A percentile compares a stretch with the other conserved stretches of the same genome.
These are phyloP conservation scores for Drosophila gaucha DNA, from an alignment of 2,888 invertebrate species.

Conservation along the genomic window DNA sequence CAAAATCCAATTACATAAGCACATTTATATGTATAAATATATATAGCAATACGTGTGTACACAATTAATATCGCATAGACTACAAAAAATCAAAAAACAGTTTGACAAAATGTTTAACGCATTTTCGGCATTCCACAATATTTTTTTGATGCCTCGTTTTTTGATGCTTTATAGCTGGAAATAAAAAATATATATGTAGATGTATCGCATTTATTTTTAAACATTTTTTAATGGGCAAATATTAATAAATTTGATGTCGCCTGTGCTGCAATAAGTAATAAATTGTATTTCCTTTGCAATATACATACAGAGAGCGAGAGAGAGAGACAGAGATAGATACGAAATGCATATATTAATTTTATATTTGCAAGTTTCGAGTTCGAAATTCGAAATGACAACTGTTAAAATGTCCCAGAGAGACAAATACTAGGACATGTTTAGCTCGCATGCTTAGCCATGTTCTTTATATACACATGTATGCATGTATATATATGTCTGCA, in stretches of 20 bases:
- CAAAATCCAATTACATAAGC: conserved; percentile 58
- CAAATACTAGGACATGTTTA: conserved; percentile 26
- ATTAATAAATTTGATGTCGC: conserved; percentile 74
- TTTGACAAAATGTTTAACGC: conserved; percentile 61
- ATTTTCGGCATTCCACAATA: conserved; percentile 61
- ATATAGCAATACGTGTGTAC: conserved; percentile 19
- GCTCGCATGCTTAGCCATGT: conserved; percentile 27
- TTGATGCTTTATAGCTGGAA: conserved; percentile 49
- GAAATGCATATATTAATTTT: conserved; percentile 38
- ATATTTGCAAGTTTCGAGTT: conserved; percentile 71
- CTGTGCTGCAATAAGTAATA: conserved; percentile 70
- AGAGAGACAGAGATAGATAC: conserved; percentile 1
- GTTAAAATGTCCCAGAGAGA: conserved; percentile 55
- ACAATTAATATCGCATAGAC: conserved; percentile 39
- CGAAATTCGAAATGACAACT: conserved; percentile 75
- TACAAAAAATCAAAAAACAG: conserved; percentile 14
- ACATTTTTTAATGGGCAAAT: conserved; percentile 65
- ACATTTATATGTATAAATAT: conserved; percentile 11
- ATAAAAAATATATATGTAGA: conserved; percentile 38
- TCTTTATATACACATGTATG: conserved; percentile 17
- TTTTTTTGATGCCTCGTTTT: conserved; percentile 29
- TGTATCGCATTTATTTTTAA: conserved; percentile 63
- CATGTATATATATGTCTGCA: not conserved
- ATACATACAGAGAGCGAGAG: conserved; percentile 5
- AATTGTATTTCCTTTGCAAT: conserved; percentile 63